A percentile compares a stretch with the other conserved stretches of the same genome.
Conservation (phyloP, 1,140 invertebrate genomes). For the Hylaeus anthracinus region DNA sequence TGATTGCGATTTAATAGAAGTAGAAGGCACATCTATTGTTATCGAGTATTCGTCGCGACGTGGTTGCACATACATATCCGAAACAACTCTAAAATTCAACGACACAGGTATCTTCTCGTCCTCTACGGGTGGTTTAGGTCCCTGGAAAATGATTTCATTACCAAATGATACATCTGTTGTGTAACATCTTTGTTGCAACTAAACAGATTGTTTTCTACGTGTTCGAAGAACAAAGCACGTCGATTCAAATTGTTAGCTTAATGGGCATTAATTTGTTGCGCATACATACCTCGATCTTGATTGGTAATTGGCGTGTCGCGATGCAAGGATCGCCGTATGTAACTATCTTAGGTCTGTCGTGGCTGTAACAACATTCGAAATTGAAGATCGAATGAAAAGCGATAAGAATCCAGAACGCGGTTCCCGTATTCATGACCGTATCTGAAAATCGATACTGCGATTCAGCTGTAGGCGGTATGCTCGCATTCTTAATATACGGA, state of each 20-base stretch:
- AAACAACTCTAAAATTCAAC: slow-evolving; percentile 16
- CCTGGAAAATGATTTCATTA: slow-evolving; percentile 34
- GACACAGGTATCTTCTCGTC: background rate
- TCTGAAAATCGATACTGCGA: background rate
- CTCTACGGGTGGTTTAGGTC: background rate
- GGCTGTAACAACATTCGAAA: background rate
- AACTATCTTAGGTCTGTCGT: slow-evolving; percentile 22
- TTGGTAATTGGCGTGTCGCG: slow-evolving; percentile 30
- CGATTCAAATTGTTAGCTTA: background rate
- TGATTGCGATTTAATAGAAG: too few species aligned
- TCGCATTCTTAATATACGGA: slow-evolving; percentile 39
- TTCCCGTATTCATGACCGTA: background rate
- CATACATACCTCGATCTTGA: slow-evolving; percentile 53
- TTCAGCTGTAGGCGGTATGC: background rate
- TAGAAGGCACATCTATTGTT: slow-evolving; percentile 13
- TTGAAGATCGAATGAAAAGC: background rate
- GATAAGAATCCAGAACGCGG: background rate
- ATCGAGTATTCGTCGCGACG: slow-evolving; percentile 36
- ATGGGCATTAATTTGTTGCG: background rate
- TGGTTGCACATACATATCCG: background rate
- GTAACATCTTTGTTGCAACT: background rate
- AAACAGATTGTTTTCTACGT: background rate
- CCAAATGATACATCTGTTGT: background rate
- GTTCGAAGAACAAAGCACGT: background rate
- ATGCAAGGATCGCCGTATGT: slow-evolving; percentile 51